Evolutionary conservation across 2,888 invertebrate species (phyloP).

Genomic region (Drosophila flavopinicola): DNA sequence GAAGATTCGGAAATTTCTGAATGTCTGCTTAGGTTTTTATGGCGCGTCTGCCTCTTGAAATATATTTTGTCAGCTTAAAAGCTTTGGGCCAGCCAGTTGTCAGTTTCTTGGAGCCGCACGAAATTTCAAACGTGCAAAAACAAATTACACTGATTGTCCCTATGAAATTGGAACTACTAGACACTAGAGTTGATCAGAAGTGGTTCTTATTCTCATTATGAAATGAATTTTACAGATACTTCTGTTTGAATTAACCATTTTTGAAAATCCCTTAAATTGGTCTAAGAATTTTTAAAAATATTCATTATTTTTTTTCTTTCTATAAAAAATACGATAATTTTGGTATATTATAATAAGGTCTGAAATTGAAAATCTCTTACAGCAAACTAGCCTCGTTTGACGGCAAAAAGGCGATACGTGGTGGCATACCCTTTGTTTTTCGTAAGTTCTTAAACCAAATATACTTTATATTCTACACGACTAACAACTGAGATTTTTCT

Average conservation of each 20-base stretch:
- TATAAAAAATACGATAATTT: too few species aligned
- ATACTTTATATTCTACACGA: too few species aligned
- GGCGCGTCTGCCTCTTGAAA: conserved; percentile 18
- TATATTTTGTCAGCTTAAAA: conserved; percentile 47
- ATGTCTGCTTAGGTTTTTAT: conserved; percentile 79
- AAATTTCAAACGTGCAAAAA: not conserved
- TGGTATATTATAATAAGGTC: not conserved
- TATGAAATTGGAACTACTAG: not conserved
- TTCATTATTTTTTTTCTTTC: too few species aligned
- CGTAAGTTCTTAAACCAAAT: too few species aligned
- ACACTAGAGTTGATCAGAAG: too few species aligned
- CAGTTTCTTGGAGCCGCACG: conserved; percentile 17
- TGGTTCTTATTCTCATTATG: too few species aligned
- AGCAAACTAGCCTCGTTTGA: conserved; percentile 98
- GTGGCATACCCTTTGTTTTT: conserved; percentile 98
- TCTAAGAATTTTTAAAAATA: too few species aligned
- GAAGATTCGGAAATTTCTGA: conserved; percentile 70
- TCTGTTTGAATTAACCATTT: too few species aligned
- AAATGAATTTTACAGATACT: too few species aligned
- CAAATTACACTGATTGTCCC: not conserved
- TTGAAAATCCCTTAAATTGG: too few species aligned
- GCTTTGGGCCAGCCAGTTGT: conserved; percentile 20
- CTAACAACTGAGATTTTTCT: too few species aligned
- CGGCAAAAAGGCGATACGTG: conserved; percentile 97
- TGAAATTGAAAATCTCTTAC: conserved; percentile 82